Evolutionary conservation across 2,113 vertebrate genomes (phyloP).

Genomic region (Probosciger aterrimus): DNA sequence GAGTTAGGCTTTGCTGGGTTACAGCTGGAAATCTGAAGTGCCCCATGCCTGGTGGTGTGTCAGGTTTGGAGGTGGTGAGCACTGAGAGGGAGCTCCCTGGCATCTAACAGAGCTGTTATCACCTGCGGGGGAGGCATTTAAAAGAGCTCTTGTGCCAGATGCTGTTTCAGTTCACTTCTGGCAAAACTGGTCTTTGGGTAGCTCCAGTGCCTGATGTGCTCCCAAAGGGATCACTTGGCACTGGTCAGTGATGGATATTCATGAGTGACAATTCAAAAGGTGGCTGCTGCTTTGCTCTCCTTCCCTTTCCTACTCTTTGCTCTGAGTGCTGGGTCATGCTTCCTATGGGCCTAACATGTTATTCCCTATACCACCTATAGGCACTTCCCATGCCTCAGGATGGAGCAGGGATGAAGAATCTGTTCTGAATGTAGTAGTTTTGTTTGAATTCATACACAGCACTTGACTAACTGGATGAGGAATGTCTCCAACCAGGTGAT

Average conservation of each 20-base stretch:
- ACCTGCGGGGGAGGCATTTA: neutral
- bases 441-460: neutral
- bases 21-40: neutral
- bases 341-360: neutral
- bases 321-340: neutral
- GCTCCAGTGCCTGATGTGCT: neutral
- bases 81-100: accelerated
- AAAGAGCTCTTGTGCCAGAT: neutral
- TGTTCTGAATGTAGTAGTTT: neutral
- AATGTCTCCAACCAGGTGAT: neutral
- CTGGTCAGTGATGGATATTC: neutral
- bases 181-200: neutral
- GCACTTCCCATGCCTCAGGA: neutral
- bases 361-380: neutral
- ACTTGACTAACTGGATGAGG: neutral
- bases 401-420: neutral
- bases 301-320: neutral
- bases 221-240: neutral
- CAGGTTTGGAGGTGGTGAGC: neutral
- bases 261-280: accelerated
- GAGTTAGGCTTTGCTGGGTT: neutral
- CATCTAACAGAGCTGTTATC: neutral
- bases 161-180: neutral
- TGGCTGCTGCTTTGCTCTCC: neutral
- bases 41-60: accelerated